Base-by-base conservation (phyloP, 2,888 invertebrate genomes). In the Steinernema hermaphroditum region DNA sequence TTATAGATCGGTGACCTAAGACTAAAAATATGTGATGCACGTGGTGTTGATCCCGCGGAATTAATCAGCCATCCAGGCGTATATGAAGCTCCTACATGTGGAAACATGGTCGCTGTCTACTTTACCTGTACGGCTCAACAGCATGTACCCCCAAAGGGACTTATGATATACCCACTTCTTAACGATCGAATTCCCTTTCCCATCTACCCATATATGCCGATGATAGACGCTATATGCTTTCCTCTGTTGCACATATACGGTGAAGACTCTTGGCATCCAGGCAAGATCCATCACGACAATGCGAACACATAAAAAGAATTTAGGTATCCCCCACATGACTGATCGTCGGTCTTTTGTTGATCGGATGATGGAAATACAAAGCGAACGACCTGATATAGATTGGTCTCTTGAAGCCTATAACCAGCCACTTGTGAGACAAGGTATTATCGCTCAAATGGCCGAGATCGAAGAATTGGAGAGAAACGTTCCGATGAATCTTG, bases 191-290 rank as follows among this genome's bases (percentile, higher is more conserved):
- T 62, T 2, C 62, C 62, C 1, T 62, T 62, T 19, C 32, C 27
- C 16, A 62, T 62, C 14, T 29, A 32, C 6, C 32, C 27, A 2
- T 62, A 62, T 29, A 16, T 9, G 32, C 29, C 32, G 1, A 62
- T 62, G 32, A n/a, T 62, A 2, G 32, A 62, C 32, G 62, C 62
- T 62, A 14, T 62, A 9, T 62, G 62, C 27, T 62, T 32, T 32
- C 62, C 62, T 6, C 29, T 62, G 34, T 2, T 62, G 1, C 6
- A 62, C 62, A n/a, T 62, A 2, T 62, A 62, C 29, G 62, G 62
- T 2, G 62, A 62, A 34, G 62, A 62, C 34, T 29, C 62, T 4
- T 62, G 62, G 16, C n/a, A 19, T 9, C 16, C 46, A 19, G 46
- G 16, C n/a, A 37, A n/a, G n/a, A n/a, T n/a, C n/a, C n/a, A n/a